Evolutionary conservation across 2,888 invertebrate genomes (phyloP).

Genomic region (Brenthis hecate): DNA sequence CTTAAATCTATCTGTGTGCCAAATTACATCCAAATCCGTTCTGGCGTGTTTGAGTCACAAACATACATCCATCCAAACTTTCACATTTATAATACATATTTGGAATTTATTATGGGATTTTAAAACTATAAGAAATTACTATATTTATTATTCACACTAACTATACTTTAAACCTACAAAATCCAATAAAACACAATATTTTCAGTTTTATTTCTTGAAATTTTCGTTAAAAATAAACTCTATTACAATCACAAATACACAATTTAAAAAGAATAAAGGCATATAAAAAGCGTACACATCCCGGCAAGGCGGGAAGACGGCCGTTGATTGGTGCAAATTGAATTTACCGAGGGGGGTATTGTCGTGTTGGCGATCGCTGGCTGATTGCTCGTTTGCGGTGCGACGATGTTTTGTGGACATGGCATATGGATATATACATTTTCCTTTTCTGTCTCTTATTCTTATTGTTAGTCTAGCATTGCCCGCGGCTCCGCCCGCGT

Average conservation of each 20-base stretch:
- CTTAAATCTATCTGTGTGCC: no score
- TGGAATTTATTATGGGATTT: no score
- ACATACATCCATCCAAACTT: no score
- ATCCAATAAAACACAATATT: slow-evolving; percentile 38
- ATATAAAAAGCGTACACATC: slow-evolving; percentile 60
- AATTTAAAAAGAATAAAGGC: slow-evolving; percentile 44
- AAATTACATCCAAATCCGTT: no score
- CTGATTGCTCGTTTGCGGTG: slow-evolving; percentile 81
- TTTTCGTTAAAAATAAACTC: slow-evolving; percentile 12
- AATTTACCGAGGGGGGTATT: slow-evolving; percentile 74
- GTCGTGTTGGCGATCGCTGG: slow-evolving; percentile 81
- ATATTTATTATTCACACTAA: no score
- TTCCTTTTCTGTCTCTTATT: no score
- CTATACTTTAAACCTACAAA: background rate
- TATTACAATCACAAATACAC: slow-evolving; percentile 38
- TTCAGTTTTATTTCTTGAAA: background rate
- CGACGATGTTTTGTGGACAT: slow-evolving; percentile 57
- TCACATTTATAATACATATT: no score
- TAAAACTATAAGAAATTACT: no score
- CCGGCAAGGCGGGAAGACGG: slow-evolving; percentile 78
- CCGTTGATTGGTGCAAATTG: slow-evolving; percentile 82
- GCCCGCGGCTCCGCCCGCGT: no score
- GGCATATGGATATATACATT: slow-evolving; percentile 16
- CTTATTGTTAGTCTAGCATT: no score
- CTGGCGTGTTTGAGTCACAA: no score